Evolutionary conservation across 2,113 vertebrate genomes (phyloP), one percentile per base, ranked within the genome.

Genomic region (Eulacestoma nigropectus): DNA sequence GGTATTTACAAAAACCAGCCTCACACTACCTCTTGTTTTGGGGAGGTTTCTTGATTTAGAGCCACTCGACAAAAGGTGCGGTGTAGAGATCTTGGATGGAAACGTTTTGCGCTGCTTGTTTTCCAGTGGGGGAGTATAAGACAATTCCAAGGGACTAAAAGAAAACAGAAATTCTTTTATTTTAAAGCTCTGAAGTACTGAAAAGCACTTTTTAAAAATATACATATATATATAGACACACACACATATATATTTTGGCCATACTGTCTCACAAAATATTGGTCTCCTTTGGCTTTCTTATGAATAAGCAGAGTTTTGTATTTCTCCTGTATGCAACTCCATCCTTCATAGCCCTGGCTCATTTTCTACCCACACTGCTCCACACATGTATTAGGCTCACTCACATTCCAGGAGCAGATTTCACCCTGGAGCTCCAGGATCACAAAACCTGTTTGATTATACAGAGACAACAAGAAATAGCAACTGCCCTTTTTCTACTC

Each of bases 31-130:
- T 98, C 67, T 98, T 20, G 89, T 96, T 98, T 99, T 99, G 92
- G 97, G 98, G 91, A 97, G 89, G 96, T 97, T 98, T 95, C 93
- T 98, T 95, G 98, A 83, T 96, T 99, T 98, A 82, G 98, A 97
- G 64, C 98, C 98, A 67, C 87, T 97, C 0, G 91, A 95, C 95
- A 98, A 42, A 50, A 97, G 84, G 84, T 98, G 86, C 33, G 97
- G 98, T 56, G 98, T 87, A 32, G 98, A 93, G 57, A 97, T 97
- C 98, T 99, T 99, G 90, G 98, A 94, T 64, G 98, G 96, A 96
- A 99, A 99, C 91, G 95, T 98, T 98, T 99, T 99, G 32, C 99
- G 98, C 49, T 98, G 99, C 92, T 99, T 99, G 96, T 98, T 99
- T 98, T 99, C 99, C 97, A 99, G 91, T 0, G 98, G 98, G 14